Conservation (phyloP, 2,888 invertebrate species). For the Beris chalybata region DNA sequence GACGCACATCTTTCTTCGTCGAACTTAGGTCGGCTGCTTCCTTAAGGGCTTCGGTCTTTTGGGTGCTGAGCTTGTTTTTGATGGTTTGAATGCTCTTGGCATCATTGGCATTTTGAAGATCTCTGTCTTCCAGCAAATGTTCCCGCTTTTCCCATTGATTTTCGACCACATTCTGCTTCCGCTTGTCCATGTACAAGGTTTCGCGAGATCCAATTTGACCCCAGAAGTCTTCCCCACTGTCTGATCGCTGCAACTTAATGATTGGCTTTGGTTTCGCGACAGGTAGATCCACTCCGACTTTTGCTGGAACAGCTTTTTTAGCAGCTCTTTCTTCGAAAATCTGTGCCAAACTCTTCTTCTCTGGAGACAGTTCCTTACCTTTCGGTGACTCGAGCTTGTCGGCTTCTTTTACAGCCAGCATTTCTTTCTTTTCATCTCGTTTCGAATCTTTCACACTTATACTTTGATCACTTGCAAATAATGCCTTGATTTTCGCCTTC, state of each 20-base stretch:
- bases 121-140: slow-evolving; percentile 36
- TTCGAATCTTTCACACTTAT: too few relatives aligned
- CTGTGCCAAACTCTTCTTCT: too few relatives aligned
- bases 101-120: slow-evolving; percentile 11
- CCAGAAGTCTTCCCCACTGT: slow-evolving; percentile 64
- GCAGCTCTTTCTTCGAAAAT: too few relatives aligned
- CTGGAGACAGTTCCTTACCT: too few relatives aligned
- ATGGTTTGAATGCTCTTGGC: slow-evolving; percentile 41
- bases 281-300: not conserved
- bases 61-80: slow-evolving; percentile 39
- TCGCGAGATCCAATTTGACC: slow-evolving; percentile 66
- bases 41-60: slow-evolving; percentile 42
- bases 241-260: slow-evolving; percentile 46
- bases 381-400: too few relatives aligned
- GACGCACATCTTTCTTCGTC: slow-evolving; percentile 23
- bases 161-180: slow-evolving; percentile 60
- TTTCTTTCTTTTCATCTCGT: too few relatives aligned
- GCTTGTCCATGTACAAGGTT: slow-evolving; percentile 63
- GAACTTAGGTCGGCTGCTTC: slow-evolving; percentile 36
- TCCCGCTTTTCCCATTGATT: slow-evolving; percentile 45
- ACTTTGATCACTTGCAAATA: too few relatives aligned
- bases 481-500: slow-evolving; percentile 6
- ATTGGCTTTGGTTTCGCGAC: slow-evolving; percentile 33
- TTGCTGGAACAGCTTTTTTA: too few relatives aligned
- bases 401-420: too few relatives aligned